Conservation (phyloP, 2,888 invertebrate genomes). For the Gasteruption jaculator region DNA sequence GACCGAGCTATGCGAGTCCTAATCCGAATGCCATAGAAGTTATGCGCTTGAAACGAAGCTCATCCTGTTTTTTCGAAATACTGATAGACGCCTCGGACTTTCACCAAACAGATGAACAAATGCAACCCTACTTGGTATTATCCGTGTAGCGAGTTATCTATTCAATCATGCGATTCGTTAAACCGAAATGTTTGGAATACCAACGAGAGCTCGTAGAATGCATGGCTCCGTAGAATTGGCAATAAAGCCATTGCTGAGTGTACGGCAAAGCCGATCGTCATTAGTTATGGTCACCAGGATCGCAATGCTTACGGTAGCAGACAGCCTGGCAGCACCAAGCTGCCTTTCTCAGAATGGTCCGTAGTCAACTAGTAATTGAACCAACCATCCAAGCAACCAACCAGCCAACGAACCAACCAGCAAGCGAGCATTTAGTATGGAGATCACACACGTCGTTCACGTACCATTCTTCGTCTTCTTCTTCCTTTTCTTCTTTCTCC, state of each 20-base stretch:
- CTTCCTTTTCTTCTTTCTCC: slow-evolving; percentile 9
- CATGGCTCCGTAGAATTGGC: slow-evolving; percentile 26
- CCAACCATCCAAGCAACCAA: slow-evolving; percentile 8
- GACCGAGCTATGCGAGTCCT: no score
- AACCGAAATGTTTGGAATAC: no score
- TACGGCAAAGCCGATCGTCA: slow-evolving; percentile 29
- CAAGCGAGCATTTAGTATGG: slow-evolving; percentile 26
- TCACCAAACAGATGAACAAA: no score
- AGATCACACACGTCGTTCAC: slow-evolving; percentile 31
- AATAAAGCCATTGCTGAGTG: slow-evolving; percentile 33
- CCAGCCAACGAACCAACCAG: no score
- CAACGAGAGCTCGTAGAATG: slow-evolving; percentile 20
- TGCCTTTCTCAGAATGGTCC: slow-evolving; percentile 37
- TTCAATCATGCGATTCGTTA: no score
- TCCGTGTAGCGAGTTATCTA: no score
- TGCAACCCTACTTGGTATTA: no score
- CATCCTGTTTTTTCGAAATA: no score
- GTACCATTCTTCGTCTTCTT: slow-evolving; percentile 13
- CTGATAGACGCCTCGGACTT: no score
- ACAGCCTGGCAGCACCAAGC: slow-evolving; percentile 46
- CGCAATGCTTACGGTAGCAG: slow-evolving; percentile 41
- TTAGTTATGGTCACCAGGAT: slow-evolving; percentile 32
- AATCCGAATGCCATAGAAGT: no score
- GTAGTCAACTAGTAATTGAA: slow-evolving; percentile 15
- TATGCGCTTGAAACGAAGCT: no score